Conservation (phyloP, 2,797 vertebrate species). For the Rhyacichthys aspro region DNA sequence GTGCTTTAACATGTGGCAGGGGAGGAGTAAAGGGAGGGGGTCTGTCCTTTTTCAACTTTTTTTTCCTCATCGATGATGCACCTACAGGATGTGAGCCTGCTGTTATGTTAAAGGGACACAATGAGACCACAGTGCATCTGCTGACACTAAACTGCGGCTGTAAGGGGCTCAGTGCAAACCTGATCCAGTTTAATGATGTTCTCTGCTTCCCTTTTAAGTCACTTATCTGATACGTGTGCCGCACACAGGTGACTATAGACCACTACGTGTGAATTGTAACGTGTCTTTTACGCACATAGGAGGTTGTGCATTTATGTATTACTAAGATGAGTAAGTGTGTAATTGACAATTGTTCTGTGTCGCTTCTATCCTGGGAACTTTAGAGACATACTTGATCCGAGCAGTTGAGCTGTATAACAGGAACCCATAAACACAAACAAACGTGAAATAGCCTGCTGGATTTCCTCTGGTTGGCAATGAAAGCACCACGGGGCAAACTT, state of each 20-base stretch:
- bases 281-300: slow-evolving; percentile 18
- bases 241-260: slow-evolving; percentile 34
- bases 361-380: slow-evolving; percentile 26
- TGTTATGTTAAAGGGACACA: slow-evolving; percentile 41
- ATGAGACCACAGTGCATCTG: slow-evolving; percentile 7
- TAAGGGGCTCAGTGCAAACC: neutral
- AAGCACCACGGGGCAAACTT: slow-evolving; percentile 52
- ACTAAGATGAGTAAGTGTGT: slow-evolving; percentile 5
- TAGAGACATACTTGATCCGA: neutral
- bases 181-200: slow-evolving; percentile 4
- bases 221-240: slow-evolving; percentile 1
- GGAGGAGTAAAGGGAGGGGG: slow-evolving; percentile 17
- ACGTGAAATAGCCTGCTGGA: slow-evolving; percentile 8
- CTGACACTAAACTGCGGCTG: neutral
- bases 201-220: neutral
- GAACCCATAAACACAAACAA: slow-evolving; percentile 15
- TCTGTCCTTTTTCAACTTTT: slow-evolving; percentile 37
- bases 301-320: slow-evolving; percentile 16
- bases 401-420: neutral
- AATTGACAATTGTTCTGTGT: slow-evolving; percentile 22
- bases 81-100: slow-evolving; percentile 53
- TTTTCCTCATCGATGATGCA: slow-evolving; percentile 29
- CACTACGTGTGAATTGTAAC: neutral
- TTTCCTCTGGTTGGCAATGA: slow-evolving; percentile 11
- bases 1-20: slow-evolving; percentile 44